phyloP scores from a whole-genome alignment of 2,113 vertebrate species.

The rabbit (Oryctolagus cuniculus) region DNA sequence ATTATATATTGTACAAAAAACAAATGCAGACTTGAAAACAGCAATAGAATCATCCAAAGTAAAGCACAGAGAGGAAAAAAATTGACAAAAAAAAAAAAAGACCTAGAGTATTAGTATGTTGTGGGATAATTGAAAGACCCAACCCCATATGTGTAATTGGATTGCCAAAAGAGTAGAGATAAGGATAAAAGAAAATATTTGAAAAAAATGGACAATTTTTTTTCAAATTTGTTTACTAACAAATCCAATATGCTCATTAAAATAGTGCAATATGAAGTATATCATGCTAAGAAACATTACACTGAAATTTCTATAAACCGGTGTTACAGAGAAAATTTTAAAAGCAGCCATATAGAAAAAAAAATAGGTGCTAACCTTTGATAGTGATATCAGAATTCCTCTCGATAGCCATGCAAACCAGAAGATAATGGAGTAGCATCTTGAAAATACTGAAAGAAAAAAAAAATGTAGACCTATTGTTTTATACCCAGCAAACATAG shows the following conservation, averaged over 20 bases:
- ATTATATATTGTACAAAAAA: background rate
- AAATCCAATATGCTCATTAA: background rate
- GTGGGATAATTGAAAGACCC: background rate
- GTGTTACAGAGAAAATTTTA: background rate
- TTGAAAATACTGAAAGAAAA: slow-evolving; percentile 21
- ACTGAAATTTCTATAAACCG: background rate
- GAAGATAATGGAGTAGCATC: background rate
- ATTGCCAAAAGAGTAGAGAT: background rate
- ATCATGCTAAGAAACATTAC: background rate
- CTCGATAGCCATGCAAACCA: background rate
- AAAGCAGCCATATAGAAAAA: background rate
- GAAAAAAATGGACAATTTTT: background rate
- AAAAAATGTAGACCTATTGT: background rate
- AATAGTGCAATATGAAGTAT: background rate
- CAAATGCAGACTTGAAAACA: background rate
- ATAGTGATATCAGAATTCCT: background rate
- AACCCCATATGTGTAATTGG: background rate
- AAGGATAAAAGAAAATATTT: background rate
- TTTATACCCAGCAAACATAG: background rate
- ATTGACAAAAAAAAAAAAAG: background rate
- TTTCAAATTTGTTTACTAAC: background rate
- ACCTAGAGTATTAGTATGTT: background rate
- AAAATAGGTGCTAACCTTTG: background rate
- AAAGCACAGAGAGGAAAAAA: background rate
- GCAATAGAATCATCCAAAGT: background rate